Conservation (phyloP, 2,113 vertebrate species). For the Formicarius rufipectus region DNA sequence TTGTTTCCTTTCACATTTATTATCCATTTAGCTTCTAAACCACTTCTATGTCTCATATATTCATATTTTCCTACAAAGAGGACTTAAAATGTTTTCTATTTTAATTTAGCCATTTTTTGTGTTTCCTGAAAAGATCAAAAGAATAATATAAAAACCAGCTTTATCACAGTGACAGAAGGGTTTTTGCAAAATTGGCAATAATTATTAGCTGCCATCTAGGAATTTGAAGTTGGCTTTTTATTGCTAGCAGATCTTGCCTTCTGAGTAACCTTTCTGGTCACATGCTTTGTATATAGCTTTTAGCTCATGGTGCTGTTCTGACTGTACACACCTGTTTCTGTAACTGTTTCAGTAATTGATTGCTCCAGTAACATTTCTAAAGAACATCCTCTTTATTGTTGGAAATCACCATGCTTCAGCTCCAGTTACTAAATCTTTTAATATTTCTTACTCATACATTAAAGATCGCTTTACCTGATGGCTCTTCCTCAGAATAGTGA, state of each 20-base stretch:
- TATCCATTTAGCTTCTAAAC: background rate
- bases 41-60: background rate
- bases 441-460: background rate
- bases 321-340: background rate
- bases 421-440: background rate
- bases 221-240: background rate
- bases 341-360: background rate
- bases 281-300: background rate
- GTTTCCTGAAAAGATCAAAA: background rate
- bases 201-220: background rate
- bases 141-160: background rate
- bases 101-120: background rate
- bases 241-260: background rate
- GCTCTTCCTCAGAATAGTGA: background rate
- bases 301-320: background rate
- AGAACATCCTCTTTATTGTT: background rate
- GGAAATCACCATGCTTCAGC: background rate
- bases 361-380: background rate
- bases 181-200: background rate
- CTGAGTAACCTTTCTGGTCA: background rate
- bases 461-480: background rate
- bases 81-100: background rate
- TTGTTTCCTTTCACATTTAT: background rate
- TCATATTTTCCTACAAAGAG: background rate
- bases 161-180: background rate